A percentile compares a stretch with the other conserved stretches of the same genome.
These are phyloP conservation scores for Lasioglossum figueresi DNA, from an alignment of 2,888 invertebrate genomes.

Conservation along the genomic window DNA sequence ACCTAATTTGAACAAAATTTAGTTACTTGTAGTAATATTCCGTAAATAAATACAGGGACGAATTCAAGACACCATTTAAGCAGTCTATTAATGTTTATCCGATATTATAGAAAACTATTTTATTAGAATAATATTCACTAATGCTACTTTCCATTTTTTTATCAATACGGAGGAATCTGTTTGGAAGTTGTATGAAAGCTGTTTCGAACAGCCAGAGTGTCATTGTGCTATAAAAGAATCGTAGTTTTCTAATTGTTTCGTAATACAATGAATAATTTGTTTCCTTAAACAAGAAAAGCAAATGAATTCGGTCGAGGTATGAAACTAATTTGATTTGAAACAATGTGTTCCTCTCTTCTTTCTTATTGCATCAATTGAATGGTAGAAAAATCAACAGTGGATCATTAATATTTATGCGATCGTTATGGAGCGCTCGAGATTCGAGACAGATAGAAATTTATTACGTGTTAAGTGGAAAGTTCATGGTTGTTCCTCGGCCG, in stretches of 20 bases:
- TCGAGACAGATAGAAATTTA: slow-evolving; percentile 31
- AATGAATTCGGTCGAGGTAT: not conserved
- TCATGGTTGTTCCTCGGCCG: slow-evolving; percentile 38
- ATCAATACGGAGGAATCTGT: not conserved
- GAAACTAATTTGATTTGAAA: not conserved
- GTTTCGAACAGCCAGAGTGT: not conserved
- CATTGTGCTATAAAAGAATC: not conserved
- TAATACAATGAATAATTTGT: not conserved
- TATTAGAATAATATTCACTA: not conserved
- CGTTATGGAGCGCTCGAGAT: slow-evolving; percentile 20
- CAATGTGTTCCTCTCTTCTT: not conserved
- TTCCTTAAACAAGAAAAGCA: not conserved
- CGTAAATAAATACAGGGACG: not conserved
- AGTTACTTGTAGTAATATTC: too few relatives aligned
- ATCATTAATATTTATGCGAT: slow-evolving; percentile 12
- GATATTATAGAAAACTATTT: not conserved
- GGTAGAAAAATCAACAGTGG: not conserved
- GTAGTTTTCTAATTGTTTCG: not conserved
- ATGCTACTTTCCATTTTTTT: not conserved
- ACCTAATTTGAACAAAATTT: too few relatives aligned
- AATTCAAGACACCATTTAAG: not conserved
- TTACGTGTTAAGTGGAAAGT: slow-evolving; percentile 16
- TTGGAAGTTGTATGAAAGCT: not conserved
- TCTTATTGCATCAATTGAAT: not conserved
- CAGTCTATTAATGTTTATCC: not conserved